Percentiles rank a stretch among this genome's conserved stretches.
Evolutionary conservation across 2,888 invertebrate genomes (phyloP).

Genomic region (Watsonalla cultraria): DNA sequence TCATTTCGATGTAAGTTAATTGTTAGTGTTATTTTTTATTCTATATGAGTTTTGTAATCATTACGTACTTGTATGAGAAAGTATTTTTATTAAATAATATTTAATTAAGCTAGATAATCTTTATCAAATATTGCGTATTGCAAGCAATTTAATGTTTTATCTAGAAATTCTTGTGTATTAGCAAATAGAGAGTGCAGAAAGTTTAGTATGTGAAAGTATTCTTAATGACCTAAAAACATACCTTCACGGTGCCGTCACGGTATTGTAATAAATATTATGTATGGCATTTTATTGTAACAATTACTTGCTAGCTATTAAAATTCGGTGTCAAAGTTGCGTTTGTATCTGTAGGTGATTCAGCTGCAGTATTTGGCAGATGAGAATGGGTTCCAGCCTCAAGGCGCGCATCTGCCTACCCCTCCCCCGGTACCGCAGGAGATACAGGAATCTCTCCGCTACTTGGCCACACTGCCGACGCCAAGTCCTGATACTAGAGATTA

Average conservation of each 20-base stretch:
- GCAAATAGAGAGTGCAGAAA: not conserved
- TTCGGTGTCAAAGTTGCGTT: not conserved
- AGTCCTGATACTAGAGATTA: constrained; percentile 41
- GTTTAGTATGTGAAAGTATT: not conserved
- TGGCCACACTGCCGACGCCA: constrained; percentile 80
- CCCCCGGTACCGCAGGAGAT: constrained; percentile 85
- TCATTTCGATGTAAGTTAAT: too few relatives aligned
- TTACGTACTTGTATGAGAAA: too few relatives aligned
- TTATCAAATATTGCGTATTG: too few relatives aligned
- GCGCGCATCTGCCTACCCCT: constrained; percentile 80
- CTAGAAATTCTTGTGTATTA: too few relatives aligned
- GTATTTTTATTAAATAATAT: too few relatives aligned
- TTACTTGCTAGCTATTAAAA: too few relatives aligned
- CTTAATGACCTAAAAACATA: not conserved
- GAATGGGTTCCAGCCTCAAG: constrained; percentile 84
- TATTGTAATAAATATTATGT: too few relatives aligned
- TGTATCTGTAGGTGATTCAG: constrained; percentile 66
- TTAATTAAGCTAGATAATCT: too few relatives aligned
- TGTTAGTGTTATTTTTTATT: too few relatives aligned
- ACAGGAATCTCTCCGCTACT: constrained; percentile 80
- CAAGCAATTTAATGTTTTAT: too few relatives aligned
- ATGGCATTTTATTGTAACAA: too few relatives aligned
- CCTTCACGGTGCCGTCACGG: not conserved
- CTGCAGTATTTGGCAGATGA: constrained; percentile 84
- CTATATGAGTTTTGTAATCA: too few relatives aligned